phyloP scores from a whole-genome alignment of 92 coral and sea anemone species.

The Epizoanthus ramosus region DNA sequence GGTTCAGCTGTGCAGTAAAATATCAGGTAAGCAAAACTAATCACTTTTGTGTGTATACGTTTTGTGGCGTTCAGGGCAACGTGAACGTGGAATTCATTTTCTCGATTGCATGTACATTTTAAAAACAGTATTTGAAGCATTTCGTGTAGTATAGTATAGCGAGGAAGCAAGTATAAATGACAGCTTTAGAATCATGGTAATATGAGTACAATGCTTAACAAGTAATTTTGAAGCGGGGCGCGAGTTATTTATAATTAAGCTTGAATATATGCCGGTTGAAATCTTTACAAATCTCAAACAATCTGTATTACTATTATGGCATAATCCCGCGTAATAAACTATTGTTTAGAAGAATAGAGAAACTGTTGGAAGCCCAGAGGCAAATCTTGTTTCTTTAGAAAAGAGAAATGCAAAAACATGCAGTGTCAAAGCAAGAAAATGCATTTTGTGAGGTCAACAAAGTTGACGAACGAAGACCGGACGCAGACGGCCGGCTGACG shows the following conservation, averaged over 20 bases:
- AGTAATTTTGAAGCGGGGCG: neutral
- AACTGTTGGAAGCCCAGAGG: neutral
- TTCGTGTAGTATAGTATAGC: neutral
- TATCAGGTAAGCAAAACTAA: conserved; percentile 13
- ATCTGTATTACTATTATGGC: neutral
- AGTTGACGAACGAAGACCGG: too few species aligned
- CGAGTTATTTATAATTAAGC: neutral
- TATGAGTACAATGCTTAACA: neutral
- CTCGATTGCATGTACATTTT: too few species aligned
- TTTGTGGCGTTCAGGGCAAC: neutral
- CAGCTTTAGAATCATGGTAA: neutral
- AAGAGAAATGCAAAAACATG: neutral
- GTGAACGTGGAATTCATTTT: neutral
- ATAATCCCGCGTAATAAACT: neutral
- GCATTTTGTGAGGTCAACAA: too few species aligned
- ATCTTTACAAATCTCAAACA: neutral
- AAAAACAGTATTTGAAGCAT: neutral
- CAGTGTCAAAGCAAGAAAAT: neutral
- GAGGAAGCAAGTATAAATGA: neutral
- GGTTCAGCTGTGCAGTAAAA: neutral
- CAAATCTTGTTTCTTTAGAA: neutral
- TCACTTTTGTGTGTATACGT: neutral
- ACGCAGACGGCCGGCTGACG: too few species aligned
- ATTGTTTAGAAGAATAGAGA: conserved; percentile 6
- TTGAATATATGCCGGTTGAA: neutral